Evolutionary conservation across 1,140 invertebrate genomes (phyloP), one percentile per base, ranked within the genome.

Genomic region (Rhagoletis pomonella): DNA sequence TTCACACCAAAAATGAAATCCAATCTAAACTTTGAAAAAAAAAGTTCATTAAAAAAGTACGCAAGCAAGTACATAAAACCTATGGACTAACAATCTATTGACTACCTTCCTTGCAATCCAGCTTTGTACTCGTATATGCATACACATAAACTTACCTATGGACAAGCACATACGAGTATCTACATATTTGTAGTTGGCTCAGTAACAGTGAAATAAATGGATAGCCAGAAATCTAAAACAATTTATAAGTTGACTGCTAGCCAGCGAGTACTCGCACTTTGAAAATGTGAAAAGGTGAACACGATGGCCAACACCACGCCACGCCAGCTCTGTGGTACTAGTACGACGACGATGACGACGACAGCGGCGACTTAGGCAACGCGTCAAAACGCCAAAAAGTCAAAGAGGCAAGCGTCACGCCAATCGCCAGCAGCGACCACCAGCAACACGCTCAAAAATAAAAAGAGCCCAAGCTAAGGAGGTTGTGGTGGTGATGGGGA

Each of bases 1-100:
- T 81, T 81, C 73, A 81, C 73, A 81, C 73, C 73, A 81, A 81
- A 81, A 81, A 55, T 81, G 44, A 81, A 81, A 81, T 81, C 47
- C 73, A 81, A 81, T 81, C 73, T 81, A 81, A 81, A 81, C 14
- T 81, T 55, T 44, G 17, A 73, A 67, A 29, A 12, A 12, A 62
- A 62, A 14, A 62, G 10, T 62, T 62, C 4, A 17, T 9, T 62
- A 4, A 62, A 62, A 62, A n/a, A 73, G 12, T n/a, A 47, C 9
- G 44, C 19, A 69, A 4, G 14, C 67, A 44, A 73, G 42, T 17
- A n/a, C n/a, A n/a, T n/a, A 73, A 62, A 62, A 55, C 10, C 50
- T 55, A 55, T 55, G 1, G 50, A 9, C 50, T 55, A 55, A 55
- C 50, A 62, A 62, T 14, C 10, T 62, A 42, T 10, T 1, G 29